Base-by-base conservation (phyloP, 2,797 vertebrate species). In the Characodon lateralis region DNA sequence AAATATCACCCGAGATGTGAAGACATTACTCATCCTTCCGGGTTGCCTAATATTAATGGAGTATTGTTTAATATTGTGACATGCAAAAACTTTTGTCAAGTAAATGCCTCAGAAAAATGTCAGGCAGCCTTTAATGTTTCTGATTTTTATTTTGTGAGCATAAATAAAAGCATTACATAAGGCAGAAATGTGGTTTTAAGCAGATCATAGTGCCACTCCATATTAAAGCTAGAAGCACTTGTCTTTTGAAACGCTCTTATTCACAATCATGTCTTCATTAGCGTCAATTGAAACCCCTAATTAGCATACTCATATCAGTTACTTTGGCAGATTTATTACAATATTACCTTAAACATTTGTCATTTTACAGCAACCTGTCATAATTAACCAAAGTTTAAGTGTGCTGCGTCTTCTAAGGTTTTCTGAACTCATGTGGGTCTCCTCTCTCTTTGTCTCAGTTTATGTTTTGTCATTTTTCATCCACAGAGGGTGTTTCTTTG, bases 1-100 rank as follows among this genome's bases (percentile, higher is more conserved):
- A 85, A 88, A 89, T 84, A 88, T 83, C 85, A 85, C 73, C 48
- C 1, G 10, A 56, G 41, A 86, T 71, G 78, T 78, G 66, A 80
- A 81, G 83, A 80, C 79, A 84, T 85, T 81, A 89, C 74, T 89
- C 82, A 86, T 86, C 56, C 63, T 10, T 35, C 65, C 41, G 63
- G 56, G 73, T 72, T 75, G 75, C 55, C 35, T 53, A 58, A 75
- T 84, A 77, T 82, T 77, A 81, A 83, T 82, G 73, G 63, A 83
- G 26, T 74, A 71, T 55, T 83, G 46, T 85, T 78, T 81, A 41
- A 68, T 55, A 68, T 76, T 83, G 76, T 85, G 70, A 76, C 51
- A 39, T 43, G 20, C 69, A 79, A 71, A 6, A 0, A 41, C 56
- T 76, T 83, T 73, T 79, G 18, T 10, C 26, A 78, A 77, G 68